Base-by-base conservation (phyloP, 2,113 vertebrate species). In the Nesogale talazaci region DNA sequence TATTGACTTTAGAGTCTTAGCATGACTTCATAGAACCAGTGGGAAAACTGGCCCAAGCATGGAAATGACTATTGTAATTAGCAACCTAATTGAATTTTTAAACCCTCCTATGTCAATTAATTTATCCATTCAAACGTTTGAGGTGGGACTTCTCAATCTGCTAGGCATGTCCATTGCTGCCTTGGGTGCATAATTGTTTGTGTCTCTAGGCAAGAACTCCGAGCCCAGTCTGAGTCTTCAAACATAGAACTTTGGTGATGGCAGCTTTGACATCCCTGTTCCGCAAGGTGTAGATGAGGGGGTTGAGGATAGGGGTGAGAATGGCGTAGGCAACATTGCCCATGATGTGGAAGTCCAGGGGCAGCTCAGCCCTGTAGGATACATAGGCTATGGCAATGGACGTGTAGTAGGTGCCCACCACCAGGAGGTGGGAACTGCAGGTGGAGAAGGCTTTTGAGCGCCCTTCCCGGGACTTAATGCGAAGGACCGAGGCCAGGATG, bases 191-290 rank as follows among this genome's bases (percentile, higher is more conserved):
- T 20, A 86, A 76, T 77, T 83, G 79, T 59, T 27, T 74, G 12
- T 16, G 46, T 63, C 83, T 80, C 86, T 88, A 94, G 10, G 65
- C 34, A 70, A 75, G 31, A 23, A 9, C 11, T 79, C 83, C 69
- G 59, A 19, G 76, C 34, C 34, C 16, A 23, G 34, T 76, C 29
- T 74, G 31, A 4, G 36, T 87, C 82, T 85, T 89, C 65, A 88
- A 19, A 95, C 31, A 72, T 8, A 19, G 14, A 8, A 93, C 84
- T 83, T 90, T 97, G 56, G 36, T 78, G 25, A 97, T 93, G 0
- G 91, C 91, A 14, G 84, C 86, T 59, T 97, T 97, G 74, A 97
- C 94, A 70, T 97, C 94, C 36, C 91, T 96, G 79, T 97, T 97
- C 14, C 70, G 34, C 31, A 96, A 91, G 4, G 91, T 94, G n/a